Base-by-base conservation (phyloP, 1,140 invertebrate genomes). In the Sycobia sp. region DNA sequence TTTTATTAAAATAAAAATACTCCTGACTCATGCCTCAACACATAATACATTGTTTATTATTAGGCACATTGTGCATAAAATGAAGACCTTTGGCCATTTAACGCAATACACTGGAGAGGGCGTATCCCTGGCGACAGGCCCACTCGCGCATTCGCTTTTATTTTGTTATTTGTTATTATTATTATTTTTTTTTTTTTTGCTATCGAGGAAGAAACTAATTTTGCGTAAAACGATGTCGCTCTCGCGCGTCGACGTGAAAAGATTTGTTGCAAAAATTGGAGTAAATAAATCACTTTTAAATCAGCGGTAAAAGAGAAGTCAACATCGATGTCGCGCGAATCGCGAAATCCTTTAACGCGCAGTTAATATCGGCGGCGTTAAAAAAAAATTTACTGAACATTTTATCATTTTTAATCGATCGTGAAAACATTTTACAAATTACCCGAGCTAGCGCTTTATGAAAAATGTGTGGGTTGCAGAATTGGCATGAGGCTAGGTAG, bases 401-500 rank as follows among this genome's bases (percentile, higher is more conserved):
- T 53, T 44, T 44, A 27, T 43, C 20, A 14, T 16, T 62, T 57
- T 39, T 34, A 39, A 13, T 57, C 43, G 27, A 27, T n/a, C n/a
- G 39, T 14, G 51, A 59, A 62, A 46, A 64, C 59, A 34, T 61
- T 68, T 70, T 68, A 69, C 47, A 67, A 67, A 67, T 68, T 65
- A 67, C 58, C 67, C 67, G 70, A 75, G 67, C 65, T 67, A 69
- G 62, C 60, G 65, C 16, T 70, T 69, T 50, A 47, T 65, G 63
- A 70, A 67, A 69, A 67, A 53, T 60, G 62, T 68, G 62, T 68
- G 66, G 62, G 62, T 57, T 71, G 66, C 67, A 67, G 73, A 69
- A 71, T 75, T 75, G 74, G 73, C 75, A 76, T 74, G 74, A 77
- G 69, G 73, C 73, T 57, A 77, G 70, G 75, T 73, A 71, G 68